Evolutionary conservation across 1,140 invertebrate species (phyloP), one percentile per base, ranked within the genome.

Genomic region (Nasonia giraulti): DNA sequence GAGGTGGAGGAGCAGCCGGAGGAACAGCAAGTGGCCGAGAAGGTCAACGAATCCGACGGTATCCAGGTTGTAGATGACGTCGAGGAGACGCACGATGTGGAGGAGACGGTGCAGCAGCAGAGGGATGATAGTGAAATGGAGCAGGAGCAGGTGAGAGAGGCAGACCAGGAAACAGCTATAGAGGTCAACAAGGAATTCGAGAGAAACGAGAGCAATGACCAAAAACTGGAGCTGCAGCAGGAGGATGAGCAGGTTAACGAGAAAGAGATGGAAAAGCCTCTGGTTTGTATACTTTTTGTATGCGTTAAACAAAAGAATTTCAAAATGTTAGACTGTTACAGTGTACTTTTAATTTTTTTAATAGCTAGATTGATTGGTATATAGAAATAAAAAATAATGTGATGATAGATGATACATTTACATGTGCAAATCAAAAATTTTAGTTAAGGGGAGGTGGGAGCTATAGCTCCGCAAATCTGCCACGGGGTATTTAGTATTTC

Each of bases 41-140:
- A 40, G 73, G 73, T 0, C 37, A 40, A 75, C 4, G 37, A 75
- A 20, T 2, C 20, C 4, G 69, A 31, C 20, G 69, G 6, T 33
- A 4, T 27, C 23, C 79, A 87, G 20, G 86, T 66, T 47, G 55
- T 62, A 7, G 68, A 88, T 44, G 77, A 74, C 33, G 78, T 86
- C 0, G 20, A 79, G 55, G 87, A 89, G 66, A 84, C 83, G 11
- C 12, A 71, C 69, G 31, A 27, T 8, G 20, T 71, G 10, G n/a
- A 73, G 11, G 44, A 37, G 75, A 23, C 40, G 10, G 37, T 8
- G 12, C 10, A 27, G 11, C 11, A 44, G 20, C 11, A 14, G 1
- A 8, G 87, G 47, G 33, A 82, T 80, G 83, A 86, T 47, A 44
- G 73, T n/a, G 84, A 87, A 69, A 86, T 85, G 76, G 87, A 90